Conservation (phyloP, 2,888 invertebrate species). For the Eretmocerus hayati region DNA sequence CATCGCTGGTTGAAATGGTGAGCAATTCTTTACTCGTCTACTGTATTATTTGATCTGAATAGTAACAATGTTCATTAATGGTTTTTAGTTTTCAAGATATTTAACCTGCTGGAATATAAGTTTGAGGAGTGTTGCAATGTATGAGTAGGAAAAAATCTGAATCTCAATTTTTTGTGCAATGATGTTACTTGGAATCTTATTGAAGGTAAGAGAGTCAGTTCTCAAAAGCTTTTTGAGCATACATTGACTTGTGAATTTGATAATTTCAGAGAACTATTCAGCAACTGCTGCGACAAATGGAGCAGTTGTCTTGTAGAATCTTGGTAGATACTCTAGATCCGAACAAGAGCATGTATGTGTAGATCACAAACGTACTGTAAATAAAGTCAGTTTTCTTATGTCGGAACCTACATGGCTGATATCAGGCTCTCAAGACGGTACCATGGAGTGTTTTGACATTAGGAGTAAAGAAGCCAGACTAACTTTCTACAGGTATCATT, state of each 20-base stretch:
- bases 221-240: constrained; percentile 52
- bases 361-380: constrained; percentile 91
- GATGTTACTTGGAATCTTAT: constrained; percentile 93
- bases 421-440: constrained; percentile 97
- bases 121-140: constrained; percentile 87
- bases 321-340: constrained; percentile 76
- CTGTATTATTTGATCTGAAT: background rate
- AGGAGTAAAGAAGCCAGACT: constrained; percentile 73
- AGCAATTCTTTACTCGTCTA: constrained; percentile 26
- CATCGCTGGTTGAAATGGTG: constrained; percentile 90
- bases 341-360: constrained; percentile 90
- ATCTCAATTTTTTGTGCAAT: constrained; percentile 88
- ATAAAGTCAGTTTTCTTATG: constrained; percentile 86
- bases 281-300: constrained; percentile 97
- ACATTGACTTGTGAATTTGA: background rate
- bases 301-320: constrained; percentile 92
- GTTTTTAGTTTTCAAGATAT: constrained; percentile 81
- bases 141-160: constrained; percentile 84
- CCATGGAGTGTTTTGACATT: constrained; percentile 91
- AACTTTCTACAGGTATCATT: constrained; percentile 63
- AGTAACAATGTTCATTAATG: background rate
- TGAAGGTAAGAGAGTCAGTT: constrained; percentile 58
- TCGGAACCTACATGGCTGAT: constrained; percentile 77
- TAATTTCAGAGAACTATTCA: constrained; percentile 66
- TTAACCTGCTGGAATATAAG: constrained; percentile 75